Evolutionary conservation across 2,797 vertebrate species (phyloP).

Genomic region (Fratercula arctica): DNA sequence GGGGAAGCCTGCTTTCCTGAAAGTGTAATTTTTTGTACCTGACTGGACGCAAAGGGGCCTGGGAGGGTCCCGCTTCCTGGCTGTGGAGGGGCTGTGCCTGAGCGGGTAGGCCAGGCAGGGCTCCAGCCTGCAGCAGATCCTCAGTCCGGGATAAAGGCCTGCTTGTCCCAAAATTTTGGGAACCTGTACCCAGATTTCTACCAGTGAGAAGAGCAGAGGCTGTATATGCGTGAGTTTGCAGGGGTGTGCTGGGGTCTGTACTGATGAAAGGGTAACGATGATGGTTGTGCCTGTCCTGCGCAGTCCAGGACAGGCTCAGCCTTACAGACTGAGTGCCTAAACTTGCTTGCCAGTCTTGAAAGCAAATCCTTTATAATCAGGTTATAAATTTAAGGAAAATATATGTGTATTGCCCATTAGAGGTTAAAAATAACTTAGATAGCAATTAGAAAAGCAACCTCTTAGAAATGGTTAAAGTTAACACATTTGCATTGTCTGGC

Average conservation of each 20-base stretch:
- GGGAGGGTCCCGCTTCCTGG: background rate
- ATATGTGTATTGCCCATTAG: background rate
- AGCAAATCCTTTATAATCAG: background rate
- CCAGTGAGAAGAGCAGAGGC: background rate
- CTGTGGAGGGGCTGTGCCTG: background rate
- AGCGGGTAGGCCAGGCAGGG: background rate
- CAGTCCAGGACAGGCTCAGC: background rate
- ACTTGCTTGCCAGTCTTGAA: background rate
- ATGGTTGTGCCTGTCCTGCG: no score
- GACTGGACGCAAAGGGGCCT: accelerated
- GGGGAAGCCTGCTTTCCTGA: background rate
- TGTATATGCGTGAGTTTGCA: accelerated
- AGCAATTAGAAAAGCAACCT: background rate
- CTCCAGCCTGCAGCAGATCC: no score
- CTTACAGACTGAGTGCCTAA: background rate
- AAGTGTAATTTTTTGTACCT: background rate
- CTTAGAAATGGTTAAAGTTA: background rate
- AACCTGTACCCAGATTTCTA: background rate
- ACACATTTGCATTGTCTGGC: background rate
- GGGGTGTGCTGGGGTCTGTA: accelerated
- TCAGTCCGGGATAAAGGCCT: accelerated
- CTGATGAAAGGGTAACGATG: accelerated
- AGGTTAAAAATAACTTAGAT: background rate
- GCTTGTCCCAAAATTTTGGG: no score
- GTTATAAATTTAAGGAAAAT: background rate